Conservation (phyloP, 2,797 vertebrate species). For the Cygnus olor region DNA sequence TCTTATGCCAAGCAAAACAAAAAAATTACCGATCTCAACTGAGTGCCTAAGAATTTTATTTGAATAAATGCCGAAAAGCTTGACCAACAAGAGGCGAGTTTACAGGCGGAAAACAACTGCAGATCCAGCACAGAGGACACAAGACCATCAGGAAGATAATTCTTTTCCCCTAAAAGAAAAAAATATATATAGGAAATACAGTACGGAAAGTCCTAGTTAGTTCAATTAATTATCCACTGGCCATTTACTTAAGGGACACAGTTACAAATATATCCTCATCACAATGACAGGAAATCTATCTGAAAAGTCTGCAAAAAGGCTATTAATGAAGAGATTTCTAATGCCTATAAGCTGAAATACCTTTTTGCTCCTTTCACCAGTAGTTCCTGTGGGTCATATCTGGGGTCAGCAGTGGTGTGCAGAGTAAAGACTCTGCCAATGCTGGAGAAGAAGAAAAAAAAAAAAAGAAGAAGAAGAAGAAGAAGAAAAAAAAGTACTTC, state of each 20-base stretch:
- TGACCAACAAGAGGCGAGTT: background rate
- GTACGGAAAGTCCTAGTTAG: slow-evolving; percentile 34
- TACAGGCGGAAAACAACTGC: background rate
- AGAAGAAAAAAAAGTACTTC: slow-evolving; percentile 20
- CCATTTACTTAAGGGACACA: slow-evolving; percentile 76
- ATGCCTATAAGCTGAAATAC: slow-evolving; percentile 64
- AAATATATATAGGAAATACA: background rate
- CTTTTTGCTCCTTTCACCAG: slow-evolving; percentile 23
- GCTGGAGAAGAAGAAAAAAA: background rate
- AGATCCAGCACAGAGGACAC: background rate
- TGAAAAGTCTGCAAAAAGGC: slow-evolving; percentile 72
- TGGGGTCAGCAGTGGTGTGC: slow-evolving; percentile 39
- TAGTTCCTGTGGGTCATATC: slow-evolving; percentile 59
- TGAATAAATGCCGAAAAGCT: background rate
- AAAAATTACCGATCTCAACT: background rate
- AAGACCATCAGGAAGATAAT: background rate
- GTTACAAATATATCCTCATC: slow-evolving; percentile 77
- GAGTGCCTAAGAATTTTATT: background rate
- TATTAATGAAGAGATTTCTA: slow-evolving; percentile 74
- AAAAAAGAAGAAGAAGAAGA: background rate
- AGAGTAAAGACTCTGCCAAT: slow-evolving; percentile 40
- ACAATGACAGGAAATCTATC: slow-evolving; percentile 79
- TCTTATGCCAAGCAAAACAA: background rate
- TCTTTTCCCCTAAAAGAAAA: background rate
- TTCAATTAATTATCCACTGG: slow-evolving; percentile 77